phyloP scores from a whole-genome alignment of 2,888 invertebrate genomes.

The Zaprionus obscuricornis region DNA sequence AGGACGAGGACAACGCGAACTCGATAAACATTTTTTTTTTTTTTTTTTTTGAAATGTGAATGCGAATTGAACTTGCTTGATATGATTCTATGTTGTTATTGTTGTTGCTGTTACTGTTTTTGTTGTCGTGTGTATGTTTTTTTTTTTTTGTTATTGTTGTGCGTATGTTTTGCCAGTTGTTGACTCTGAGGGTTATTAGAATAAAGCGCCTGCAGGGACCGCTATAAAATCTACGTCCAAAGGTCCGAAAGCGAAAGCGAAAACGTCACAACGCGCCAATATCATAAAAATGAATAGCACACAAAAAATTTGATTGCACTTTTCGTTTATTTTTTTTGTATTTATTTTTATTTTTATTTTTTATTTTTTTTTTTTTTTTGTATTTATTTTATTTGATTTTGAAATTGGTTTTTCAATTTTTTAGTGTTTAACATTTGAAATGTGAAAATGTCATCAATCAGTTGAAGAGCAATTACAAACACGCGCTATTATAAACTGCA shows the following conservation, averaged over 20 bases:
- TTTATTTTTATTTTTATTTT: constrained; percentile 18
- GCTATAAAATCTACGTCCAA: constrained; percentile 62
- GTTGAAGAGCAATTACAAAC: constrained; percentile 1
- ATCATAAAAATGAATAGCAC: constrained; percentile 44
- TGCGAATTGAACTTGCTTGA: constrained; percentile 61
- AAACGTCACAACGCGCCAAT: constrained; percentile 40
- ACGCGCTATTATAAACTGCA: constrained; percentile 45
- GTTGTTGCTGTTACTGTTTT: background rate
- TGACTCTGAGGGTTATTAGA: constrained; percentile 49
- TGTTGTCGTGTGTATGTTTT: constrained; percentile 11
- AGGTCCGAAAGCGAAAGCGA: constrained; percentile 32
- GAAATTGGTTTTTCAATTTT: constrained; percentile 1
- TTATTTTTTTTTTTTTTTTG: background rate
- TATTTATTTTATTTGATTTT: constrained; percentile 19
- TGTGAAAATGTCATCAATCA: constrained; percentile 9
- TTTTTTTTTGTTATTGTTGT: constrained; percentile 25
- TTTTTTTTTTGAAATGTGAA: constrained; percentile 53
- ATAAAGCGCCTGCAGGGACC: constrained; percentile 60
- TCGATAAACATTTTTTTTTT: constrained; percentile 63
- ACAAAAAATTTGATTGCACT: constrained; percentile 56
- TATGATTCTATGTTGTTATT: constrained; percentile 29
- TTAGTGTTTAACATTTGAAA: background rate
- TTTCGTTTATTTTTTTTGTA: constrained; percentile 5
- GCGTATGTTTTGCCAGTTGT: constrained; percentile 19
- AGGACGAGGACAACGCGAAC: constrained; percentile 32